Percentiles rank a stretch among this genome's conserved stretches.
These are phyloP conservation scores for Tubiluchus corallicola DNA, from an alignment of 2,888 invertebrate species.

Conservation along the genomic window DNA sequence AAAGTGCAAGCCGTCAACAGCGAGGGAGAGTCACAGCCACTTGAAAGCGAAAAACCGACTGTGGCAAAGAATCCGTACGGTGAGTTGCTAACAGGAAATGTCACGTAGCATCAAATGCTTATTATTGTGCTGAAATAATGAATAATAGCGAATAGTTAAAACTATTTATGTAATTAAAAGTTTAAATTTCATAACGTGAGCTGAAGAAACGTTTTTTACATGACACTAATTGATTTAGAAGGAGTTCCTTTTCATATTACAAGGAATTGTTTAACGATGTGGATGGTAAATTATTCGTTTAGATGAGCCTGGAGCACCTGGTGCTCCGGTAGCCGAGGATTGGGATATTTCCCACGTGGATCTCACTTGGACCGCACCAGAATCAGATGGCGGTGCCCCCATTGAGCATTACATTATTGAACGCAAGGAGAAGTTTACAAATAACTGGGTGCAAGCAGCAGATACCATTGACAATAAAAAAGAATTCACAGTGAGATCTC, in stretches of 20 bases:
- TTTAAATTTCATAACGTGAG: too few relatives aligned
- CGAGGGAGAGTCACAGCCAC: slow-evolving; percentile 26
- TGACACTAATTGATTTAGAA: too few relatives aligned
- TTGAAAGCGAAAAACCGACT: slow-evolving; percentile 22
- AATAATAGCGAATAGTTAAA: too few relatives aligned
- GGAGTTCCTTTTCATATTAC: too few relatives aligned
- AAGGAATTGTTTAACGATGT: too few relatives aligned
- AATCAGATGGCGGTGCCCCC: slow-evolving; percentile 19
- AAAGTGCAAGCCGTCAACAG: slow-evolving; percentile 29
- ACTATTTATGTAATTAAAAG: too few relatives aligned
- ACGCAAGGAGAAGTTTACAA: slow-evolving; percentile 26
- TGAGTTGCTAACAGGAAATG: too few relatives aligned
- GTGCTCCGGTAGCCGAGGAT: background rate
- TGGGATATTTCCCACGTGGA: background rate
- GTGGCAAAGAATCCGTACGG: slow-evolving; percentile 31
- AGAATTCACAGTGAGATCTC: slow-evolving; percentile 26
- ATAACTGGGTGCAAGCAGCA: slow-evolving; percentile 22
- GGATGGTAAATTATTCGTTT: too few relatives aligned
- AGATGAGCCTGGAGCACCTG: background rate
- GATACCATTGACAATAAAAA: slow-evolving; percentile 35
- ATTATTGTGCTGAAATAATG: too few relatives aligned
- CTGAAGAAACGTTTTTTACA: too few relatives aligned
- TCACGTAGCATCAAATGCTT: too few relatives aligned
- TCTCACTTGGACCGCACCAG: background rate
- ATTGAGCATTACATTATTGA: slow-evolving; percentile 24